Percentiles rank a stretch among this genome's conserved stretches.
Conservation (phyloP, 2,113 vertebrate genomes). For the Atlantisia rogersi region DNA sequence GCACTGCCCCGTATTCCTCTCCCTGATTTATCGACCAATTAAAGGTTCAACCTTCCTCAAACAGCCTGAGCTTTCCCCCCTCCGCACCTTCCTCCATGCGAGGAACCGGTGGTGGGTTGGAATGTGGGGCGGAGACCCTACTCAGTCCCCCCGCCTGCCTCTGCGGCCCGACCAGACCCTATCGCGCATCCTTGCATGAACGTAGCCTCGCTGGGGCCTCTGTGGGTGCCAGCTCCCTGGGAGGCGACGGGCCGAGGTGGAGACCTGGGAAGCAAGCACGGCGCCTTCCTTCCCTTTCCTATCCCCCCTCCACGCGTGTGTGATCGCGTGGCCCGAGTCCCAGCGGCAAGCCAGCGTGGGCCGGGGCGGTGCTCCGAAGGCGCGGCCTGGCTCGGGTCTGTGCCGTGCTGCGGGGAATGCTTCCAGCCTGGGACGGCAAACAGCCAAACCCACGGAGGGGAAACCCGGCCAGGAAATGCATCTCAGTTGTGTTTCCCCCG, state of each 20-base stretch:
- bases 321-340: rapidly evolving
- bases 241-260: neutral
- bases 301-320: neutral
- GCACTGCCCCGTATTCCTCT: neutral
- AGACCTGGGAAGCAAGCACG: rapidly evolving
- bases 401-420: rapidly evolving
- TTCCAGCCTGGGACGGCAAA: neutral
- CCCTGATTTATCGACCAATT: constrained; percentile 75
- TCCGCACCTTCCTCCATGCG: neutral
- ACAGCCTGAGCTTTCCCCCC: constrained; percentile 34
- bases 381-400: rapidly evolving
- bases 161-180: neutral
- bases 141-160: too few species aligned
- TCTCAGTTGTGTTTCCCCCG: neutral
- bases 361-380: rapidly evolving
- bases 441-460: too few species aligned
- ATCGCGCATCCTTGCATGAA: neutral
- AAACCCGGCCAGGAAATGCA: neutral
- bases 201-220: neutral
- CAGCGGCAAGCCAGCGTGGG: rapidly evolving
- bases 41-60: constrained; percentile 52
- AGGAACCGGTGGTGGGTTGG: neutral
- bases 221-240: neutral
- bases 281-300: neutral
- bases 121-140: neutral